A percentile compares a stretch with the other conserved stretches of the same genome.
phyloP scores from a whole-genome alignment of 2,888 invertebrate species.

The Meandrusa payeni region DNA sequence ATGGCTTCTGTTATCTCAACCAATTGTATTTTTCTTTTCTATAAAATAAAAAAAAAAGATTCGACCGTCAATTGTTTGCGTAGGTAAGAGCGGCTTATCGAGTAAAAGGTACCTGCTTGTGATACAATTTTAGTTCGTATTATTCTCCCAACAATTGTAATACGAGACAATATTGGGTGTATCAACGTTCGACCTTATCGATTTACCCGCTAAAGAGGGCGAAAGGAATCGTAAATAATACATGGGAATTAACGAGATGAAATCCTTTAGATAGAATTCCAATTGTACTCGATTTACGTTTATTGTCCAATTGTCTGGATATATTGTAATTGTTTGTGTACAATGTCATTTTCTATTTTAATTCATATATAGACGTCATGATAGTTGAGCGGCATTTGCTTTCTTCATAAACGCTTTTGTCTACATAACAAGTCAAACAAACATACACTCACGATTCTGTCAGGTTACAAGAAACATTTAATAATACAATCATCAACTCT shows the following conservation, averaged over 20 bases:
- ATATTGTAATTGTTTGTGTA: no score
- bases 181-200: conserved; percentile 70
- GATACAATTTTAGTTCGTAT: conserved; percentile 43
- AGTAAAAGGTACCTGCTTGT: conserved; percentile 22
- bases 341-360: no score
- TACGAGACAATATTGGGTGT: conserved; percentile 67
- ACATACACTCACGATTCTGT: no score
- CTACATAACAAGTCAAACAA: no score
- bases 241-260: conserved; percentile 67
- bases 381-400: no score
- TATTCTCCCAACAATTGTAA: conserved; percentile 62
- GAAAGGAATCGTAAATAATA: conserved; percentile 74
- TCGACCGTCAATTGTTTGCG: conserved; percentile 8
- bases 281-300: conserved; percentile 40
- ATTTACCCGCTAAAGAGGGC: conserved; percentile 59
- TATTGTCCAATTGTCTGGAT: conserved; percentile 21
- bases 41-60: conserved; percentile 10
- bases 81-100: conserved; percentile 9
- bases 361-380: no score
- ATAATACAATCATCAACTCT: no score
- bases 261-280: conserved; percentile 44
- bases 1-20: not conserved
- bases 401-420: no score
- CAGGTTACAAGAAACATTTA: no score
- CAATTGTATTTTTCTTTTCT: not conserved